phyloP scores from a whole-genome alignment of 2,113 vertebrate species.

The Proterorhinus semilunaris region DNA sequence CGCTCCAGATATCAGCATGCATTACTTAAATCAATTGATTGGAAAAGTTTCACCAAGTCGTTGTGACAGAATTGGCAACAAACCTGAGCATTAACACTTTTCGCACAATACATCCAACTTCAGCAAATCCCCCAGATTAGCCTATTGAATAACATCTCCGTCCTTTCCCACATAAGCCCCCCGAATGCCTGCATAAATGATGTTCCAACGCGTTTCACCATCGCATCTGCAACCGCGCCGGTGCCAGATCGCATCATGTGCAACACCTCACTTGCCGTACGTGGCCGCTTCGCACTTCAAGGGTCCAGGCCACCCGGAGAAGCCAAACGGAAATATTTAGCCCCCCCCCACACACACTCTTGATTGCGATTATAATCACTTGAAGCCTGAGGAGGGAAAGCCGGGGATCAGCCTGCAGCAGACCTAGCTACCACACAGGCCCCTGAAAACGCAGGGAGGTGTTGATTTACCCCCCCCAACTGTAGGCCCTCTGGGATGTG shows the following conservation, averaged over 20 bases:
- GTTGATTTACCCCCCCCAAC: constrained; percentile 69
- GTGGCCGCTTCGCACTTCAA: constrained; percentile 7
- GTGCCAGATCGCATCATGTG: not conserved
- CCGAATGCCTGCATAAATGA: not conserved
- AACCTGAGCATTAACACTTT: constrained; percentile 9
- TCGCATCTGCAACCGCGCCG: not conserved
- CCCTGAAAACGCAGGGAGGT: constrained; percentile 60
- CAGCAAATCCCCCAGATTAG: constrained; percentile 8
- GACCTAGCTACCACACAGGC: constrained; percentile 54
- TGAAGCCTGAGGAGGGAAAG: constrained; percentile 61
- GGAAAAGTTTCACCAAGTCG: not conserved
- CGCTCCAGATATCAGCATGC: not conserved
- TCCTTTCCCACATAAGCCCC: not conserved
- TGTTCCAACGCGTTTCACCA: constrained; percentile 3
- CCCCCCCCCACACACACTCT: constrained; percentile 35
- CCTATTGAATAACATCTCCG: constrained; percentile 17
- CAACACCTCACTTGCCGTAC: constrained; percentile 18
- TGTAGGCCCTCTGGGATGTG: constrained; percentile 40
- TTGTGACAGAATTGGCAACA: constrained; percentile 11
- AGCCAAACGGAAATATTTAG: constrained; percentile 63
- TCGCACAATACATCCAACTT: constrained; percentile 4
- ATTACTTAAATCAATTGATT: not conserved
- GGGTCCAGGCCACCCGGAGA: constrained; percentile 63
- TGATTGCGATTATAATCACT: constrained; percentile 72
- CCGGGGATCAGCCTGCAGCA: constrained; percentile 60